These are phyloP conservation scores for Pterois miles DNA, from an alignment of 2,797 vertebrate genomes.

Conservation along the genomic window DNA sequence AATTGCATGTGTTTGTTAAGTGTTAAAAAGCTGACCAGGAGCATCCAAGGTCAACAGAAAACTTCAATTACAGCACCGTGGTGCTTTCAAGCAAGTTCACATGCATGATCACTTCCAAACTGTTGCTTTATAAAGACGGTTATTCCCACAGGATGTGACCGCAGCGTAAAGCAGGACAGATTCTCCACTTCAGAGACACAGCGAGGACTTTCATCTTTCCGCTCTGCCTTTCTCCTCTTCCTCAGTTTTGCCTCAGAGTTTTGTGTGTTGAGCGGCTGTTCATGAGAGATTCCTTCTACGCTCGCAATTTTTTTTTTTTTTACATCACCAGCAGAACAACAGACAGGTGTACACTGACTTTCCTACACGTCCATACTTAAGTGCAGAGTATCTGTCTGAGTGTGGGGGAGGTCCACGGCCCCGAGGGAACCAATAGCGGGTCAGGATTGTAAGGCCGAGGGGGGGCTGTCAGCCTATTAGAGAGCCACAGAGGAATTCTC, in stretches of 20 bases:
- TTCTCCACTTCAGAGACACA: conserved; percentile 16
- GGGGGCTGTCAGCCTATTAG: conserved; percentile 69
- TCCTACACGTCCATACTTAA: conserved; percentile 22
- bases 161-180: conserved; percentile 31
- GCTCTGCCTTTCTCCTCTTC: not conserved
- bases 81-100: conserved; percentile 17
- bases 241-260: not conserved
- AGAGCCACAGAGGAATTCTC: conserved; percentile 71
- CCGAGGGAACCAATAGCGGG: conserved; percentile 72
- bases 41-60: conserved; percentile 27
- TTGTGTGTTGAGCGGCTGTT: conserved; percentile 2
- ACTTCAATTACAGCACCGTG: conserved; percentile 1
- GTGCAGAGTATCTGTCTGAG: conserved; percentile 59
- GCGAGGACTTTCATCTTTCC: conserved; percentile 13
- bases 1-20: not conserved
- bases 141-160: conserved; percentile 42
- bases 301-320: conserved; percentile 22
- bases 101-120: conserved; percentile 29
- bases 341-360: conserved; percentile 51
- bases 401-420: conserved; percentile 68
- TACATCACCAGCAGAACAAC: not conserved
- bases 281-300: conserved; percentile 11
- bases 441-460: conserved; percentile 39
- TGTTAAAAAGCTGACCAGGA: conserved; percentile 7
- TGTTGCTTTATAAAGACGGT: conserved; percentile 10